Evolutionary conservation across 2,888 invertebrate species (phyloP).

Genomic region (Parthenolecanium corni): DNA sequence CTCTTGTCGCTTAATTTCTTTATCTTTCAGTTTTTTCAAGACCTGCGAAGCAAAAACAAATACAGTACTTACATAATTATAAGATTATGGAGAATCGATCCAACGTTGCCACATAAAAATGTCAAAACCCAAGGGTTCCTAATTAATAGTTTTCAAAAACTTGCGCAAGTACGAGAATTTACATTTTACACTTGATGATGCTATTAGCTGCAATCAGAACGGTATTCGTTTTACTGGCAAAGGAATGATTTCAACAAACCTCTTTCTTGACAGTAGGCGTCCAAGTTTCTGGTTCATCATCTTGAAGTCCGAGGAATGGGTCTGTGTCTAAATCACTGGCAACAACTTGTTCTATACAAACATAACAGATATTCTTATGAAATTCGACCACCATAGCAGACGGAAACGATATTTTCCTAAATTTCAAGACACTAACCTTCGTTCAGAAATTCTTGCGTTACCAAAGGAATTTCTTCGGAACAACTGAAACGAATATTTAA

Average conservation of each 20-base stretch:
- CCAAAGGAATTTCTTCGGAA: slow-evolving; percentile 56
- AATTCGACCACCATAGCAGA: not conserved
- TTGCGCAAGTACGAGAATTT: too few species aligned
- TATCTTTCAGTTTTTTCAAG: slow-evolving; percentile 52
- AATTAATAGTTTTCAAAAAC: too few species aligned
- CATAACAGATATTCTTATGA: not conserved
- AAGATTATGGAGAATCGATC: too few species aligned
- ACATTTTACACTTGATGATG: too few species aligned
- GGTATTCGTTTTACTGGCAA: too few species aligned
- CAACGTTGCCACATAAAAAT: not conserved
- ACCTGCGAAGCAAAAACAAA: slow-evolving; percentile 36
- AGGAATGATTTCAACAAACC: too few species aligned
- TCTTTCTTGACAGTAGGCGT: slow-evolving; percentile 81
- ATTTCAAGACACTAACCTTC: slow-evolving; percentile 41
- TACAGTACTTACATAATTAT: too few species aligned
- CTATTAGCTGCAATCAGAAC: too few species aligned
- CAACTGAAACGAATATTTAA: slow-evolving; percentile 47
- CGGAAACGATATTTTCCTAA: not conserved
- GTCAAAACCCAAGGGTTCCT: not conserved
- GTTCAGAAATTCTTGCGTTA: slow-evolving; percentile 58
- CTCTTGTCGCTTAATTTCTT: slow-evolving; percentile 86
- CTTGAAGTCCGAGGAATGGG: slow-evolving; percentile 64
- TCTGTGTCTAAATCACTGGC: slow-evolving; percentile 72
- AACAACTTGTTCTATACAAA: slow-evolving; percentile 41
- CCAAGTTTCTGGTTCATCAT: slow-evolving; percentile 87